Evolutionary conservation across 2,113 vertebrate genomes (phyloP).

Genomic region (Caranx melampygus): DNA sequence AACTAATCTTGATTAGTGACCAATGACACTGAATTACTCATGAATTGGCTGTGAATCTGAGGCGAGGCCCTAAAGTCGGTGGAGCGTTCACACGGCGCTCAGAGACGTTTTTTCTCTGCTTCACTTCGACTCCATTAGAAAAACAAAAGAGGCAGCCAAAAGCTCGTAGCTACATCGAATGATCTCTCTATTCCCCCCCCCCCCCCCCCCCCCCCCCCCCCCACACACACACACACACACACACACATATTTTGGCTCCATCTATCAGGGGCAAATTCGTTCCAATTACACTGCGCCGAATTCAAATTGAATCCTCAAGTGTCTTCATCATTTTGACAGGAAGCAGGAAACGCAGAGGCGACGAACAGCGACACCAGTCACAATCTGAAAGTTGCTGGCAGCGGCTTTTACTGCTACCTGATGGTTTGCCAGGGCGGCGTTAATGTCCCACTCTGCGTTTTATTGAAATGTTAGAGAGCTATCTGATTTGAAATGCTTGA

Average conservation of each 20-base stretch:
- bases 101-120: slow-evolving; percentile 6
- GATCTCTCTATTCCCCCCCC: slow-evolving; percentile 1
- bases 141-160: slow-evolving; percentile 24
- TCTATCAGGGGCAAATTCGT: slow-evolving; percentile 7
- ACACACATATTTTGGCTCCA: slow-evolving; percentile 8
- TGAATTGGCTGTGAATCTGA: slow-evolving; percentile 40
- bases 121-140: slow-evolving; percentile 18
- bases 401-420: not conserved
- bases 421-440: slow-evolving; percentile 31
- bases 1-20: slow-evolving; percentile 7
- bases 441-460: slow-evolving; percentile 14
- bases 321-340: slow-evolving; percentile 19
- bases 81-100: not conserved
- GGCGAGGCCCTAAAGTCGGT: not conserved
- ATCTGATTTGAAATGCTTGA: slow-evolving; percentile 12
- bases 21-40: slow-evolving; percentile 36
- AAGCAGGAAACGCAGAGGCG: not conserved
- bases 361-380: not conserved
- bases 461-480: not conserved
- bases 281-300: slow-evolving; percentile 45
- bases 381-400: not conserved
- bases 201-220: not conserved
- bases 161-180: slow-evolving; percentile 46
- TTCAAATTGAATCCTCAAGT: slow-evolving; percentile 36
- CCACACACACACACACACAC: not conserved